Conservation (phyloP, 2,888 invertebrate species). For the Pteria penguin region DNA sequence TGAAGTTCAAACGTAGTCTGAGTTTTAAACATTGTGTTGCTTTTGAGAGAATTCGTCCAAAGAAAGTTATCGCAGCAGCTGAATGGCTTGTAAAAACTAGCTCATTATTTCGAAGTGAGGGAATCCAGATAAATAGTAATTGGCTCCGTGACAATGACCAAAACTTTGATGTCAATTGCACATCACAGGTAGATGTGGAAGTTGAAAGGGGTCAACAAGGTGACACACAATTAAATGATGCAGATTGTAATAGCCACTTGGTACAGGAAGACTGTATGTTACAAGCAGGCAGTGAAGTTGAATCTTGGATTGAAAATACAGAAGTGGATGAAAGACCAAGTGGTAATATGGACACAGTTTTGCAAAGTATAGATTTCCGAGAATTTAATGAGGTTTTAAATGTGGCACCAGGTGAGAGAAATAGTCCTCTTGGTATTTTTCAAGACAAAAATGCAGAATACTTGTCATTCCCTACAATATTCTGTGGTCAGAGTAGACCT, state of each 20-base stretch:
- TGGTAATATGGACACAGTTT: conserved; percentile 25
- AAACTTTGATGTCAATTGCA: too few species aligned
- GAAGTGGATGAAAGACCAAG: neutral
- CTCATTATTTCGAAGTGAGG: too few species aligned
- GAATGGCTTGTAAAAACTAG: neutral
- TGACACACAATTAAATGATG: too few species aligned
- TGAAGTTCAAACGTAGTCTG: conserved; percentile 44
- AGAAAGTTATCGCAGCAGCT: too few species aligned
- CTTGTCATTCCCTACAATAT: conserved; percentile 26
- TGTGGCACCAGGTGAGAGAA: conserved; percentile 19
- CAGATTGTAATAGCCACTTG: too few species aligned
- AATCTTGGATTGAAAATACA: conserved; percentile 5
- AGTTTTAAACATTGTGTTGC: conserved; percentile 40
- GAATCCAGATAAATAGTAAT: conserved; percentile 35
- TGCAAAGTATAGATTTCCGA: conserved; percentile 21
- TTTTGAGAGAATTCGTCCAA: conserved; percentile 47
- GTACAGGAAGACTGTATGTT: too few species aligned
- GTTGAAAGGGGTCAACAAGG: too few species aligned
- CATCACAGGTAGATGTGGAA: too few species aligned
- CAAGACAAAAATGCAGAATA: conserved; percentile 28
- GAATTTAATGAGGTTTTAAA: conserved; percentile 10
- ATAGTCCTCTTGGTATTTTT: conserved; percentile 12
- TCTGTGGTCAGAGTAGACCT: conserved; percentile 16
- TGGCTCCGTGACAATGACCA: too few species aligned
- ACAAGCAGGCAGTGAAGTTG: too few species aligned